phyloP scores from a whole-genome alignment of 2,888 invertebrate genomes.

The Limnephilus marmoratus region DNA sequence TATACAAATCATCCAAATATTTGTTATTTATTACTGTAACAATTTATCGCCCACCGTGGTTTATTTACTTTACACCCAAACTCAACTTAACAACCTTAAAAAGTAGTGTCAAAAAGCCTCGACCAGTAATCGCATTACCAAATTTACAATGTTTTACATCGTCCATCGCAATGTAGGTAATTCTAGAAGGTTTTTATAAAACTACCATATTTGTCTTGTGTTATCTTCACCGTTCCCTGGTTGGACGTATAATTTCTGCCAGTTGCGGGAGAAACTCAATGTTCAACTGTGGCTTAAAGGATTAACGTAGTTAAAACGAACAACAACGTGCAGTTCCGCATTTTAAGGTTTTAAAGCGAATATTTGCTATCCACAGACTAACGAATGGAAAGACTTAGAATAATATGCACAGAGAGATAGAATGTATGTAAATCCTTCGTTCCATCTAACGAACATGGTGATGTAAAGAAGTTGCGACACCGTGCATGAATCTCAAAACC shows the following conservation, averaged over 20 bases:
- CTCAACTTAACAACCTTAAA: too few species aligned
- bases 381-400: neutral
- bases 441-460: neutral
- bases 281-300: constrained; percentile 26
- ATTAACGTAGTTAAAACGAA: constrained; percentile 24
- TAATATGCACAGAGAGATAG: neutral
- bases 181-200: neutral
- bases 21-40: too few species aligned
- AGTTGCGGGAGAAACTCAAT: constrained; percentile 16
- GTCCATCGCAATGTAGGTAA: neutral
- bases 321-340: neutral
- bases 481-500: too few species aligned
- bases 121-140: too few species aligned
- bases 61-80: too few species aligned
- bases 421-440: neutral
- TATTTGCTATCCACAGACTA: neutral
- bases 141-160: too few species aligned
- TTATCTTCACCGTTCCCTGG: neutral
- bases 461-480: neutral
- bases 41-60: too few species aligned
- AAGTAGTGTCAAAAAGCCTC: too few species aligned
- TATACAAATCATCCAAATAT: too few species aligned
- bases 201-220: neutral
- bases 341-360: constrained; percentile 12
- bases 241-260: constrained; percentile 6